Evolutionary conservation across 2,888 invertebrate species (phyloP).

Genomic region (Heterodera filipjevi): DNA sequence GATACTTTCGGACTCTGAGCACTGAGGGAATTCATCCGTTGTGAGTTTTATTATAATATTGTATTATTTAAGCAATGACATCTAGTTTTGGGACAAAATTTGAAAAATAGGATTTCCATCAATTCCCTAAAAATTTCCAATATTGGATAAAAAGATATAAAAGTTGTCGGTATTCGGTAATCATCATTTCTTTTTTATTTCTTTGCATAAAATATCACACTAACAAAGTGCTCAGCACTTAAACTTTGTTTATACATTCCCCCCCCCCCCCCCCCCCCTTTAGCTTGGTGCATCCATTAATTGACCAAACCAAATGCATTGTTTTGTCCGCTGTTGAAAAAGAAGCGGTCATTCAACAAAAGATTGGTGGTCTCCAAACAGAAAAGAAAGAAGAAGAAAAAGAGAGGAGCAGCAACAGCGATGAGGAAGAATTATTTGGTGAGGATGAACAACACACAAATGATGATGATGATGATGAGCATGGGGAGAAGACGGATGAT

Average conservation of each 20-base stretch:
- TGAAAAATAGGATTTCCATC: too few relatives aligned
- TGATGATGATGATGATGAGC: neutral
- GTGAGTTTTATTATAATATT: neutral
- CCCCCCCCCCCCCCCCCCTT: too few relatives aligned
- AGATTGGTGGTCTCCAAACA: neutral
- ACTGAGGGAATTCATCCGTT: too few relatives aligned
- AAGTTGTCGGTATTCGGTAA: too few relatives aligned
- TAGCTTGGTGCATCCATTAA: neutral
- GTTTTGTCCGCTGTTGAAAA: neutral
- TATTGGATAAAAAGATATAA: too few relatives aligned
- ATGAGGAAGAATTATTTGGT: neutral
- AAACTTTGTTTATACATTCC: too few relatives aligned
- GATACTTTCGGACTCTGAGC: neutral
- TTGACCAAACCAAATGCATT: neutral
- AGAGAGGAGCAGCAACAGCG: too few relatives aligned
- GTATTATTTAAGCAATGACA: neutral
- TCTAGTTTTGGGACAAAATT: too few relatives aligned
- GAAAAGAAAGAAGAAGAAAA: neutral
- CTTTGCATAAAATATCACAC: too few relatives aligned
- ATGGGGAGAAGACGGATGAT: neutral
- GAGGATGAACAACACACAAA: conserved; percentile 3
- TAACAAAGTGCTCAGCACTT: too few relatives aligned
- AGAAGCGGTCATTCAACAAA: neutral
- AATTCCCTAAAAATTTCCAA: too few relatives aligned
- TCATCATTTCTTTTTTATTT: too few relatives aligned